Evolutionary conservation across 2,888 invertebrate genomes (phyloP).

Genomic region (Tridacna gigas): DNA sequence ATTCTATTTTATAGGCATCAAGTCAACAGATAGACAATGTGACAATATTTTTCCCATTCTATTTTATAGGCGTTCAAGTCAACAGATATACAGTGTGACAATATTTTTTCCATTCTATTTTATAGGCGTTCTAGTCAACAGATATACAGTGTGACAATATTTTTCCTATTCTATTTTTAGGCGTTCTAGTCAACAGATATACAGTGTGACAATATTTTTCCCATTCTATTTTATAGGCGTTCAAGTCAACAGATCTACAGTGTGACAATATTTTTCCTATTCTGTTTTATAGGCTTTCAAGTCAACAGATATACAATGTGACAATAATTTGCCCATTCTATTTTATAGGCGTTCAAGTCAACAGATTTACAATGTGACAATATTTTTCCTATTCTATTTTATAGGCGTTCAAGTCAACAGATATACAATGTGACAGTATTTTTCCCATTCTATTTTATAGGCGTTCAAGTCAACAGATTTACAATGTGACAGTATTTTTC

Average conservation of each 20-base stretch:
- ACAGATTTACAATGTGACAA: constrained; percentile 99
- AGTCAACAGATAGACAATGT: constrained; percentile 99
- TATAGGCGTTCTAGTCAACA: no score
- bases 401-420: constrained; percentile 99
- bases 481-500: no score
- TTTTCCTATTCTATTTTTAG: no score
- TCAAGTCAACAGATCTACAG: constrained; percentile 99
- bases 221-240: constrained; percentile 91
- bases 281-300: no score
- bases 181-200: no score
- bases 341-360: constrained; percentile 96
- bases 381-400: constrained; percentile 92
- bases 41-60: constrained; percentile 95
- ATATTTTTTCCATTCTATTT: constrained; percentile 95
- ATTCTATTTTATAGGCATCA: constrained; percentile 94
- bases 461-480: no score
- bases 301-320: no score
- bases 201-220: no score
- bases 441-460: constrained; percentile 92
- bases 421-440: constrained; percentile 99
- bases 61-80: constrained; percentile 95
- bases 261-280: constrained; percentile 98
- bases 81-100: constrained; percentile 99
- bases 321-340: no score
- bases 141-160: no score